phyloP scores from a whole-genome alignment of 2,888 invertebrate genomes.

The Xanthorhoe designata region DNA sequence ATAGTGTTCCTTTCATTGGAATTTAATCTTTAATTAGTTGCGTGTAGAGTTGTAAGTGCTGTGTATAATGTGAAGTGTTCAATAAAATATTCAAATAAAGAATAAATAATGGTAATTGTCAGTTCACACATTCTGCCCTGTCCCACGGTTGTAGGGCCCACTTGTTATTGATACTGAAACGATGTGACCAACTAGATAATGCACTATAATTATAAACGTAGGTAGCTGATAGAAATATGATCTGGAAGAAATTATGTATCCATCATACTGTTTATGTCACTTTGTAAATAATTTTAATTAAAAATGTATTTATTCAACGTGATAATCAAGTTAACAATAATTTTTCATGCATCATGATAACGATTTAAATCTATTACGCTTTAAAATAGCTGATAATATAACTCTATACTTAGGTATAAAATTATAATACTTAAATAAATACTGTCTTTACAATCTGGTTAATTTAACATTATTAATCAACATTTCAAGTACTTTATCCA shows the following conservation, averaged over 20 bases:
- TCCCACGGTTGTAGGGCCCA: constrained; percentile 32
- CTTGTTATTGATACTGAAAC: constrained; percentile 30
- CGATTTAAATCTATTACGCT: too few species aligned
- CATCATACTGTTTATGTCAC: neutral
- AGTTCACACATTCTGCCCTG: constrained; percentile 65
- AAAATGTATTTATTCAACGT: neutral
- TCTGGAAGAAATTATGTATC: constrained; percentile 6
- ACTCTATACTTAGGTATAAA: too few species aligned
- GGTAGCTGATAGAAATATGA: constrained; percentile 20
- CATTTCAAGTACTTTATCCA: too few species aligned
- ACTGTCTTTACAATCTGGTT: too few species aligned
- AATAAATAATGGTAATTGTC: constrained; percentile 72
- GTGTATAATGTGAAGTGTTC: constrained; percentile 53
- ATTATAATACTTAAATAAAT: too few species aligned
- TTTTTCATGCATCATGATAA: too few species aligned
- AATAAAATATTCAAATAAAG: constrained; percentile 72
- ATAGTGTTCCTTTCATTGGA: constrained; percentile 44
- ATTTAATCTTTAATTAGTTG: constrained; percentile 44
- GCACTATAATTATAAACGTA: constrained; percentile 10
- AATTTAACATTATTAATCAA: too few species aligned
- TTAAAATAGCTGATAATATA: too few species aligned
- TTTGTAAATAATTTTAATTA: neutral
- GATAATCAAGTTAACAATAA: neutral
- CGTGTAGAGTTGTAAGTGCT: constrained; percentile 40
- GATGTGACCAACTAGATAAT: constrained; percentile 16